Percentiles rank a stretch among this genome's conserved stretches.
phyloP scores from a whole-genome alignment of 1,140 invertebrate genomes.

The Drosophila nebulosa region DNA sequence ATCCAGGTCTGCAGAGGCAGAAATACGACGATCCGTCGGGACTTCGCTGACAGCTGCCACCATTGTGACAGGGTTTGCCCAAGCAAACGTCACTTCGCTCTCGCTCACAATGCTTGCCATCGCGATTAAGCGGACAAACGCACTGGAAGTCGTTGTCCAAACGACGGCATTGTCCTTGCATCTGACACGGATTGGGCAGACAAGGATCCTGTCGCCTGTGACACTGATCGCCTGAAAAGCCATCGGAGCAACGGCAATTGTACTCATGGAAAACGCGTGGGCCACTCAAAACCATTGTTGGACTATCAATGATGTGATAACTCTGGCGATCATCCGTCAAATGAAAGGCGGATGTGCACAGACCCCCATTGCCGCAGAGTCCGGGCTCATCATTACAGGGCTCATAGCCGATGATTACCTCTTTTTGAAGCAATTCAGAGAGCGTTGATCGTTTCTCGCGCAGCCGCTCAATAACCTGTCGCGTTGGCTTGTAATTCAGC shows the following conservation, averaged over 20 bases:
- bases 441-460: slow-evolving; percentile 85
- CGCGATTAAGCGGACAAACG: slow-evolving; percentile 87
- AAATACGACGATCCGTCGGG: slow-evolving; percentile 93
- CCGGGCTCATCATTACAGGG: slow-evolving; percentile 83
- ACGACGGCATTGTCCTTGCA: slow-evolving; percentile 90
- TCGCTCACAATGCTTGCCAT: slow-evolving; percentile 92
- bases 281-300: slow-evolving; percentile 89
- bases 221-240: slow-evolving; percentile 90
- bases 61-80: slow-evolving; percentile 92
- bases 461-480: slow-evolving; percentile 85
- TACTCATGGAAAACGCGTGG: slow-evolving; percentile 90
- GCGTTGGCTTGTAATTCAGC: slow-evolving; percentile 84
- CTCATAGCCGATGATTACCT: slow-evolving; percentile 86
- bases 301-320: slow-evolving; percentile 87
- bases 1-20: slow-evolving; percentile 93
- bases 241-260: slow-evolving; percentile 89
- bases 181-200: slow-evolving; percentile 92
- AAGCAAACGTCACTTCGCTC: slow-evolving; percentile 91
- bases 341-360: slow-evolving; percentile 88
- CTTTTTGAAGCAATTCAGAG: slow-evolving; percentile 83
- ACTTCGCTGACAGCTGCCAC: slow-evolving; percentile 93
- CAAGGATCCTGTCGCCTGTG: slow-evolving; percentile 94
- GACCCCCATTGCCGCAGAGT: slow-evolving; percentile 88
- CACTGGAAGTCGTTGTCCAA: slow-evolving; percentile 92
- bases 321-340: slow-evolving; percentile 84